Evolutionary conservation across 2,888 invertebrate species (phyloP), one percentile per base, ranked within the genome.

Genomic region (Mallateleia sp.): DNA sequence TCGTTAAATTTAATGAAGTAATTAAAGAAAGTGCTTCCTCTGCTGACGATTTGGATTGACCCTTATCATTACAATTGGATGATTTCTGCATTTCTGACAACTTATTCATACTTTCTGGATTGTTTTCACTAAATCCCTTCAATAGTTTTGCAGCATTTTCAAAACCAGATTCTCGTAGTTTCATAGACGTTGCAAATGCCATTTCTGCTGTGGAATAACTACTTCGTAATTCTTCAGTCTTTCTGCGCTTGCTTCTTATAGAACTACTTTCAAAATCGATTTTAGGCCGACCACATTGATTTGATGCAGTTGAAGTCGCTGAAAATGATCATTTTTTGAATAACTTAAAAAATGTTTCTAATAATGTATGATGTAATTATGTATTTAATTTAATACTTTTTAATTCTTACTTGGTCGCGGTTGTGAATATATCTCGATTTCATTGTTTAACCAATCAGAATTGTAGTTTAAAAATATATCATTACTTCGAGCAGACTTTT

Each of bases 231-330:
- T 38, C 60, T 60, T 60, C 18, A 6, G 34, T 60, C 15, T 60
- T 60, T 38, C 60, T 60, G 8, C 60, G 60, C 14, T 60, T 60
- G 22, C 60, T 60, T 34, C 38, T 60, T 38, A 38, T 22, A 20
- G 18, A 20, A 20, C 60, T 60, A 14, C 7, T 38, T 38, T 60
- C 38, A 38, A 60, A 60, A 34, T 60, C 60, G 38, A 20, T 38
- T 38, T 60, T 60, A 38, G 60, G 38, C 32, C 58, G 38, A 60
- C 60, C 60, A 38, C 14, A 60, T 18, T 20, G 7, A 50, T 20
- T 3, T 5, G 22, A 20, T 50, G 22, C 18, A n/a, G n/a, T n/a
- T n/a, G n/a, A n/a, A n/a, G n/a, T n/a, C n/a, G n/a, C n/a, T n/a
- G n/a, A n/a, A n/a, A n/a, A n/a, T n/a, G n/a, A n/a, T n/a, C n/a